These are phyloP conservation scores for Drosophila infuscata DNA, from an alignment of 2,888 invertebrate genomes.

Conservation along the genomic window DNA sequence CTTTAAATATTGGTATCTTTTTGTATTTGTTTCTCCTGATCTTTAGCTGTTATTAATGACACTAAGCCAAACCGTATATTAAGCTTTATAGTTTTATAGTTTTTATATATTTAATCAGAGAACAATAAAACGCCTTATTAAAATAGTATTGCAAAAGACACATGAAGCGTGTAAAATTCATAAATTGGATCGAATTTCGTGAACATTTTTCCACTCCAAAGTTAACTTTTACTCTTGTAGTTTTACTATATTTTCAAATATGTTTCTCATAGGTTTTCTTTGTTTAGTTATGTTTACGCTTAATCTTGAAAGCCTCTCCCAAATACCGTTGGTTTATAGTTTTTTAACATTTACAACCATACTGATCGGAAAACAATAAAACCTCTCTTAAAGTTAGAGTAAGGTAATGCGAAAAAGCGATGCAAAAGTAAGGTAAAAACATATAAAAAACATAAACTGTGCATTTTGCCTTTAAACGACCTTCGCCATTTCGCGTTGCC, in stretches of 20 bases:
- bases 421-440: conserved; percentile 27
- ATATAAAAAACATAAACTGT: conserved; percentile 53
- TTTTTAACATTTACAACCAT: neutral
- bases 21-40: neutral
- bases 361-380: conserved; percentile 2
- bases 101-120: neutral
- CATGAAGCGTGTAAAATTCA: conserved; percentile 38
- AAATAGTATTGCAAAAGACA: conserved; percentile 27
- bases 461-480: conserved; percentile 71
- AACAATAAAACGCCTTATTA: neutral
- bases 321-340: neutral
- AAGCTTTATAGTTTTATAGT: neutral
- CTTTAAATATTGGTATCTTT: neutral
- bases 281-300: neutral
- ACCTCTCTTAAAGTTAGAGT: conserved; percentile 14
- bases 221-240: neutral
- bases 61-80: neutral
- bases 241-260: neutral
- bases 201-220: neutral
- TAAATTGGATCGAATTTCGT: conserved; percentile 20
- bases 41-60: neutral
- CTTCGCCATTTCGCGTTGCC: conserved; percentile 73
- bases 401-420: conserved; percentile 13
- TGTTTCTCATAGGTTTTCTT: neutral
- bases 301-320: neutral